These are phyloP conservation scores for Ormia ochracea DNA, from an alignment of 2,888 invertebrate species.

Conservation along the genomic window DNA sequence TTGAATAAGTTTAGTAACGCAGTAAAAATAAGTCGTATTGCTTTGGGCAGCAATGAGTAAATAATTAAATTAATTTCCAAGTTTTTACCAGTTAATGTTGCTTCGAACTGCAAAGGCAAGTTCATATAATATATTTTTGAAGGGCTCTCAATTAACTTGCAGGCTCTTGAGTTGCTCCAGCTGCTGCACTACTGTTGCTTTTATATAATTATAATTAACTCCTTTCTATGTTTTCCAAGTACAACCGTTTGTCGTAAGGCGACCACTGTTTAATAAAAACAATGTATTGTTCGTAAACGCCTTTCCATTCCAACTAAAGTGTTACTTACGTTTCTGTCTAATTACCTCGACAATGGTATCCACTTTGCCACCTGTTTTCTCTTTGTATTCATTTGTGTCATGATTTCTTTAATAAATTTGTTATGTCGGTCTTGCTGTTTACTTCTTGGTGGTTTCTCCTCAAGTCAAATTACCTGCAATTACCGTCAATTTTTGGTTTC, in stretches of 20 bases:
- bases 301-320: conserved; percentile 25
- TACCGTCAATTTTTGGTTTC: conserved; percentile 25
- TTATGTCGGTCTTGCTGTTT: neutral
- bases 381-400: conserved; percentile 2
- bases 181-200: neutral
- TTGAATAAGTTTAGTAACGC: too few relatives aligned
- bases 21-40: too few relatives aligned
- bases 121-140: too few relatives aligned
- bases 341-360: conserved; percentile 48
- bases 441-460: conserved; percentile 14
- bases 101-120: too few relatives aligned
- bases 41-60: too few relatives aligned
- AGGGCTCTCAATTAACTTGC: too few relatives aligned
- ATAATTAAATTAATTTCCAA: too few relatives aligned
- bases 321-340: conserved; percentile 46
- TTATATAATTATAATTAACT: neutral
- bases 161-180: too few relatives aligned
- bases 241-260: neutral
- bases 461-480: conserved; percentile 37
- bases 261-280: neutral
- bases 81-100: too few relatives aligned
- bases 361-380: conserved; percentile 43
- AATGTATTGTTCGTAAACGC: conserved; percentile 34
- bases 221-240: neutral
- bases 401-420: conserved; percentile 21